Evolutionary conservation across 1,140 invertebrate genomes (phyloP), one percentile per base, ranked within the genome.

Genomic region (Drosophila serrata): DNA sequence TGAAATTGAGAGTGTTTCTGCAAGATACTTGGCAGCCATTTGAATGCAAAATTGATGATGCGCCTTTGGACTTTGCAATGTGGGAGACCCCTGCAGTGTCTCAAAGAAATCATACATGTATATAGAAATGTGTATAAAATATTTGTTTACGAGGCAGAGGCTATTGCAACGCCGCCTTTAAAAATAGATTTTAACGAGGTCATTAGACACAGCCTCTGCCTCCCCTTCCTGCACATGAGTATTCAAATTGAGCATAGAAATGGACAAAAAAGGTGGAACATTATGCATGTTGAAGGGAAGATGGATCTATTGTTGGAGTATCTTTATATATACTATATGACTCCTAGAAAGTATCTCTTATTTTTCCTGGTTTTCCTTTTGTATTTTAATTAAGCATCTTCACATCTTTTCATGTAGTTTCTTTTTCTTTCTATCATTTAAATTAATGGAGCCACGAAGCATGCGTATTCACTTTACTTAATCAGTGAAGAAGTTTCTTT

Each of bases 171-270:
- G 76, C 59, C 45, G 53, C 17, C 40, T 70, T 67, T 81, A 88
- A 84, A 90, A 90, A 88, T 88, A 88, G 84, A 77, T 51, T 64
- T 84, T 74, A 88, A 88, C 84, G 84, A 88, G 84, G 84, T 88
- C 85, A 88, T 88, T 88, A 88, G 73, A 88, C 85, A 24, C 24
- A 24, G 24, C 24, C 24, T 4, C 27, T 15, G 43, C 43, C 43
- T 7, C 43, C 43, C 4, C 13, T 31, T 42, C 15, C 39, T 56
- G 56, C 73, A 68, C 42, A 69, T 46, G 51, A 62, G 63, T 33
- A 56, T 61, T 57, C 46, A 49, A 79, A 72, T 79, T 45, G 53
- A 79, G 75, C 61, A 65, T 57, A 85, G 61, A 49, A 67, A 60
- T 58, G 40, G 59, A 24, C n/a, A 33, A 40, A 22, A 22, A 51